Base-by-base conservation (phyloP, 1,140 invertebrate genomes). In the Wiebesia pumilae region DNA sequence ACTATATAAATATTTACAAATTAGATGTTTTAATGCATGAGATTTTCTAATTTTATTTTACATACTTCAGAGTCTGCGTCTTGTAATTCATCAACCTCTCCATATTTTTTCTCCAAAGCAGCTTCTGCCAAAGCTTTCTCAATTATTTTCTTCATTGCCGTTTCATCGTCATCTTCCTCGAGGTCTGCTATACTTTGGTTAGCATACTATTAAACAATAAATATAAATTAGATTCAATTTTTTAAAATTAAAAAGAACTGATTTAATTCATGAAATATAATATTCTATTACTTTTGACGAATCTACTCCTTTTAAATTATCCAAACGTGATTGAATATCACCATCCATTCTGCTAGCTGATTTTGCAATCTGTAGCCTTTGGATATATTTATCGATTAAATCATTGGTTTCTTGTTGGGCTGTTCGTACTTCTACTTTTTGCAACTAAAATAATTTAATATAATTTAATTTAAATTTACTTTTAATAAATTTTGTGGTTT, bases 391-490 rank as follows among this genome's bases (percentile, higher is more conserved):
- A 35, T 90, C 89, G 71, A 94, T 91, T 35, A 94, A 90, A 87
- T 93, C 93, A 30, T 93, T 91, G 24, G 90, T 85, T 83, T 93
- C 93, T 79, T 94, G 81, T 87, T 93, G 88, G 84, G 92, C 88
- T 3, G 92, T 92, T 88, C 93, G 91, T 30, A 87, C 91, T 82
- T 93, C 93, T 7, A 90, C 88, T 62, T 89, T 54, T 83, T 93
- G 81, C 67, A 93, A 89, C 92, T 94, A 85, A 21, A 88, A 38
- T 54, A 81, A 67, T 79, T 79, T 35, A 27, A 67, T 54, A 54
- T 69, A 81, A 77, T 78, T 33, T 21, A 47, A 47, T 19, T 40
- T 62, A 40, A 62, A 33, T 80, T 33, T 38, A 65, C 30, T 38
- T 80, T 80, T 80, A 38, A 33, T 0, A 2, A 35, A 43, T 40